Evolutionary conservation across 2,797 vertebrate species (phyloP), one percentile per base, ranked within the genome.

Genomic region (Amniataba percoides): DNA sequence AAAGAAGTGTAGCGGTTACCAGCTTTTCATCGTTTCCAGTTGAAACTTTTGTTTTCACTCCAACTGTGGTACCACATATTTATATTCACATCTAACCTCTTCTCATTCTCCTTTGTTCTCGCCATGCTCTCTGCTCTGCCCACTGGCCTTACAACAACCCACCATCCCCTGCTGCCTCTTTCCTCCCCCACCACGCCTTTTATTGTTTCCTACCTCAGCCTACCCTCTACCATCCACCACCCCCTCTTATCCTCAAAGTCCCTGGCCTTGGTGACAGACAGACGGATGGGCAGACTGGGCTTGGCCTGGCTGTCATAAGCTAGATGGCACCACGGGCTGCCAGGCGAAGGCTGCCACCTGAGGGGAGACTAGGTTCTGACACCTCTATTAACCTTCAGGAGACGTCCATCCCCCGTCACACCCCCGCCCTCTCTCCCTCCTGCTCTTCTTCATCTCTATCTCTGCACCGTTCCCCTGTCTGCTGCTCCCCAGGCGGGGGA

Each of bases 331-430:
- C 74, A 52, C 77, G 39, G 53, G 49, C 69, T 85, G 73, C 80
- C 75, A 77, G 78, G 79, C 42, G 65, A 86, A 85, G 71, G 80
- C 80, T 88, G 74, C 85, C 89, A 91, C 83, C 85, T 77, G 66
- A 87, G 82, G 87, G 77, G 39, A 36, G 40, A 64, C 71, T 62
- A 70, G 75, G 69, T 72, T 81, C 71, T 90, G 90, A 94, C 88
- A 93, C 92, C 85, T 94, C 94, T 85, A 90, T 95, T 95, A 94
- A 93, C 92, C 93, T 94, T 91, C 85, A 88, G 77, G 80, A 89
- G 62, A 86, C 61, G 49, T 89, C 82, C 80, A 46, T 74, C 74
- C 59, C 46, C 74, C 36, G 56, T 87, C 73, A 81, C 77, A 55
- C 62, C 65, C 16, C 14, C 15, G 12, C 61, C 52, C 71, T 69